A percentile compares a stretch with the other conserved stretches of the same genome.
phyloP scores from a whole-genome alignment of 2,888 invertebrate species.

The Nudaria mundana region DNA sequence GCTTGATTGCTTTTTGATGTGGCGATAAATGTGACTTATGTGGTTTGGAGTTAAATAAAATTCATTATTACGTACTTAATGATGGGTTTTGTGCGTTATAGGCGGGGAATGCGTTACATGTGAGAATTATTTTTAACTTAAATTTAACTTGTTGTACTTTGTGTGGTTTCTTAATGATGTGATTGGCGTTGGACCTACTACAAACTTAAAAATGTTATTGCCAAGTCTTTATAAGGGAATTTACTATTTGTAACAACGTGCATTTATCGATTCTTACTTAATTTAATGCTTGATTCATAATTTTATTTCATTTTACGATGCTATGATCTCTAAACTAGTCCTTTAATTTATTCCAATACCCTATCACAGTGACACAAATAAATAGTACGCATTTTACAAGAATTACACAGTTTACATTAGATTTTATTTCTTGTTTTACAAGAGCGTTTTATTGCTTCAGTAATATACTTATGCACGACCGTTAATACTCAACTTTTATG shows the following conservation, averaged over 20 bases:
- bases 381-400: slow-evolving; percentile 1
- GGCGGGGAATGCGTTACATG: slow-evolving; percentile 65
- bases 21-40: slow-evolving; percentile 79
- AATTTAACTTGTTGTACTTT: too few relatives aligned
- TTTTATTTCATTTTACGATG: background rate
- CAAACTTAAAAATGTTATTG: too few relatives aligned
- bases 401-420: background rate
- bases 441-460: background rate
- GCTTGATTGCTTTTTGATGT: slow-evolving; percentile 79
- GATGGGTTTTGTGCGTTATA: slow-evolving; percentile 65
- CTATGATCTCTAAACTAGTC: slow-evolving; percentile 1
- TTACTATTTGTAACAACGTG: too few relatives aligned
- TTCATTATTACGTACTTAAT: slow-evolving; percentile 67
- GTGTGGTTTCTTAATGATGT: too few relatives aligned
- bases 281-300: too few relatives aligned
- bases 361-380: background rate
- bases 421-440: background rate
- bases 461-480: slow-evolving; percentile 1
- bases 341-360: slow-evolving; percentile 5
- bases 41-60: slow-evolving; percentile 64
- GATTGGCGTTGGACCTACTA: too few relatives aligned
- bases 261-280: too few relatives aligned
- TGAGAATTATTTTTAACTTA: slow-evolving; percentile 60
- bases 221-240: too few relatives aligned
- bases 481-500: slow-evolving; percentile 15